Conservation (phyloP, 2,113 vertebrate species). For the Thunnus maccoyii region DNA sequence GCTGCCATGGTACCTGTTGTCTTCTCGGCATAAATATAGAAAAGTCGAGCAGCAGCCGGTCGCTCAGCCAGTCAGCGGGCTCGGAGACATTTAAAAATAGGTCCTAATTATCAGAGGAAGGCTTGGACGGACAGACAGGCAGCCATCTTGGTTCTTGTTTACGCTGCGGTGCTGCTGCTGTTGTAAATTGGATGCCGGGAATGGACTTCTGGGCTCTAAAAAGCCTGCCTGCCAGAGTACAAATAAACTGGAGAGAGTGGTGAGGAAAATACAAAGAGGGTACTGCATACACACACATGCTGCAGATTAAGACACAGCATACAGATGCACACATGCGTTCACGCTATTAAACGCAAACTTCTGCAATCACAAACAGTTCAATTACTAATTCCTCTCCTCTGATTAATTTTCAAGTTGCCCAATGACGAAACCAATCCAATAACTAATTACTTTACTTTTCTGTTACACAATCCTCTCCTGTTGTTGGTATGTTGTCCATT, state of each 20-base stretch:
- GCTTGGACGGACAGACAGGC: conserved; percentile 44
- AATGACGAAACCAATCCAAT: no score
- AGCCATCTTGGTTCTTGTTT: conserved; percentile 66
- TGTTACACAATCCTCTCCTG: no score
- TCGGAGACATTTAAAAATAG: conserved; percentile 59
- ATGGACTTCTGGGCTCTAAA: conserved; percentile 39
- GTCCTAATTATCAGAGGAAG: conserved; percentile 53
- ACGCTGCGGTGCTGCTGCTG: conserved; percentile 35
- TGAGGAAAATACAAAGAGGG: conserved; percentile 10
- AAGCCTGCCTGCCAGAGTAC: conserved; percentile 30
- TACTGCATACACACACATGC: not conserved
- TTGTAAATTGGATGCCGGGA: conserved; percentile 60
- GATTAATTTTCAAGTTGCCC: no score
- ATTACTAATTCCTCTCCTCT: no score
- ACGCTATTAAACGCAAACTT: not conserved
- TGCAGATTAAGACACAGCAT: not conserved
- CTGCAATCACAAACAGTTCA: no score
- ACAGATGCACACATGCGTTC: not conserved
- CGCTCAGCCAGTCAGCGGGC: conserved; percentile 25
- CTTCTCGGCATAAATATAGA: conserved; percentile 34
- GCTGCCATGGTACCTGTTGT: conserved; percentile 25
- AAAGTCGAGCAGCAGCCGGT: conserved; percentile 18
- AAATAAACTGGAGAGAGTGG: conserved; percentile 39
- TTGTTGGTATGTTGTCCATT: not conserved
- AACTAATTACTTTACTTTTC: no score